These are phyloP conservation scores for Lasioglossum baleicum DNA, from an alignment of 1,140 invertebrate species.

Conservation along the genomic window DNA sequence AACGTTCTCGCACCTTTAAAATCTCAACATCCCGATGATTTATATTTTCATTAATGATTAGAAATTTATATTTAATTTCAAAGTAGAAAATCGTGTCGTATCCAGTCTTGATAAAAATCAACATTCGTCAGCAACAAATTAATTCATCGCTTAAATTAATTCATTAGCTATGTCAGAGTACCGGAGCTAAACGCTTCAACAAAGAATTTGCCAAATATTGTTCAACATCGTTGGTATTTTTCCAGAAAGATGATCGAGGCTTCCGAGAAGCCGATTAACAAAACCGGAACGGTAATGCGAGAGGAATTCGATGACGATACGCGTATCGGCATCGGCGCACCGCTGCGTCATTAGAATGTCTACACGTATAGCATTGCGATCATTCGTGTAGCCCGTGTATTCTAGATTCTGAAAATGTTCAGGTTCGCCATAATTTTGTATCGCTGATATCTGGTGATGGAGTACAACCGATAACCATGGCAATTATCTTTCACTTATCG, in stretches of 20 bases:
- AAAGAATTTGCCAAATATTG: background rate
- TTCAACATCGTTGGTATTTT: too few relatives aligned
- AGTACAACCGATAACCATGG: background rate
- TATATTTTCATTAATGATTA: too few relatives aligned
- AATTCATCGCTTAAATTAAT: too few relatives aligned
- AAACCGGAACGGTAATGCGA: background rate
- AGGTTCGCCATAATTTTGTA: background rate
- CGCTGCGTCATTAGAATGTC: background rate
- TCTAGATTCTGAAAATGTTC: background rate
- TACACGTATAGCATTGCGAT: background rate
- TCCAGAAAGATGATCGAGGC: too few relatives aligned
- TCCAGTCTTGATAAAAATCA: too few relatives aligned
- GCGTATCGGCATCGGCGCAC: background rate
- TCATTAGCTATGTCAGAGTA: too few relatives aligned
- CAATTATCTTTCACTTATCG: slow-evolving; percentile 19
- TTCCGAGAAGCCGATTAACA: background rate
- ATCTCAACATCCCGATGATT: too few relatives aligned
- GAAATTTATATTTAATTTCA: too few relatives aligned
- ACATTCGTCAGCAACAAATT: too few relatives aligned
- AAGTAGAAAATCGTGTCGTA: too few relatives aligned
- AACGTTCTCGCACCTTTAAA: too few relatives aligned
- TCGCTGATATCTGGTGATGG: background rate
- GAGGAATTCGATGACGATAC: background rate
- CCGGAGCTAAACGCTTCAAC: too few relatives aligned
- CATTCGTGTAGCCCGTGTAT: background rate